phyloP scores from a whole-genome alignment of 2,113 vertebrate species.

The Dipodomys merriami region DNA sequence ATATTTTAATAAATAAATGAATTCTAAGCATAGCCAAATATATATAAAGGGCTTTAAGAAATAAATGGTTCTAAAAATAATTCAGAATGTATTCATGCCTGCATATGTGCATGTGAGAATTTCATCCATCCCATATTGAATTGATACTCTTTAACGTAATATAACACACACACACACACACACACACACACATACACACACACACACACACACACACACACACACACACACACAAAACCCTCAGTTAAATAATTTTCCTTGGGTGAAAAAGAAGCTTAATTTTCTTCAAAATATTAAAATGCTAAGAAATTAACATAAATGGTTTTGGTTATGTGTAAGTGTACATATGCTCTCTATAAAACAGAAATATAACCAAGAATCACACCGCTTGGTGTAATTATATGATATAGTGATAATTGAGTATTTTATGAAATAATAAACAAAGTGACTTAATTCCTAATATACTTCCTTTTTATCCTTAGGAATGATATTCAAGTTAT shows the following conservation, averaged over 20 bases:
- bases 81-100: neutral
- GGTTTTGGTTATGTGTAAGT: neutral
- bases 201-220: neutral
- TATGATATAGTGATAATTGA: neutral
- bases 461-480: neutral
- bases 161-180: neutral
- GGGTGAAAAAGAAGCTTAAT: neutral
- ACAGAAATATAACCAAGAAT: neutral
- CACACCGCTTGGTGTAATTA: neutral
- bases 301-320: neutral
- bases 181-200: neutral
- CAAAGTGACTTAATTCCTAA: neutral
- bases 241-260: neutral
- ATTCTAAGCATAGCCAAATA: neutral
- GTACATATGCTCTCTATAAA: neutral
- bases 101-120: neutral
- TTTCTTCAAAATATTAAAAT: slow-evolving; percentile 16
- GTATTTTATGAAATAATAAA: neutral
- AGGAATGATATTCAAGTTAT: neutral
- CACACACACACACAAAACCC: neutral
- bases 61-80: neutral
- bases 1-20: neutral
- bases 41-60: neutral
- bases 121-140: neutral
- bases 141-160: neutral